These are phyloP conservation scores for Atlantisia rogersi DNA, from an alignment of 2,113 vertebrate genomes.

Conservation along the genomic window DNA sequence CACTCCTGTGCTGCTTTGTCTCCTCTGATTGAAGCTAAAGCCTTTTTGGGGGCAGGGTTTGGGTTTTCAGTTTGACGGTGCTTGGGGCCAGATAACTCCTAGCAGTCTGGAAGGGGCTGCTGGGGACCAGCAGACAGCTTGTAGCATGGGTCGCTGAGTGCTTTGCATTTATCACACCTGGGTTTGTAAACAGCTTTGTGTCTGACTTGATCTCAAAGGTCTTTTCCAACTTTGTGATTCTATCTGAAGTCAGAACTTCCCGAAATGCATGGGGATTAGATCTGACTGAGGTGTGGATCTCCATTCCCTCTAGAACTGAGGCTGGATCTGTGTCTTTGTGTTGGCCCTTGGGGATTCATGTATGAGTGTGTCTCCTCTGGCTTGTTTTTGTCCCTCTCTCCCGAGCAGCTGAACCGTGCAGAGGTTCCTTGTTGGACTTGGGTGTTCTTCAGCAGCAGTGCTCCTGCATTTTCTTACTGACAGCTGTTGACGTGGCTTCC, in stretches of 20 bases:
- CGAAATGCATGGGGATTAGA: not conserved
- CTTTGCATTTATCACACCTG: constrained; percentile 60
- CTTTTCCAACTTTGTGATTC: too few species aligned
- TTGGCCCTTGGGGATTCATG: not conserved
- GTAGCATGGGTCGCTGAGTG: constrained; percentile 12
- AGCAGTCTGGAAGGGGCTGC: not conserved
- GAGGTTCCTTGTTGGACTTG: not conserved
- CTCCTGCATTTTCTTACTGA: not conserved
- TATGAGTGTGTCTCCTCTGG: not conserved
- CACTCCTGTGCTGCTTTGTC: not conserved
- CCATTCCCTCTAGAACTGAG: not conserved
- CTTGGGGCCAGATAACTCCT: not conserved
- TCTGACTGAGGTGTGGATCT: too few species aligned
- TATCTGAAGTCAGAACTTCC: not conserved
- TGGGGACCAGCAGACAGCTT: not conserved
- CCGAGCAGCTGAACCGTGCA: not conserved
- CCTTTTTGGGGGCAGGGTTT: not conserved
- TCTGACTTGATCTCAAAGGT: not conserved
- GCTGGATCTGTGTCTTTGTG: not conserved
- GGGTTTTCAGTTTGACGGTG: constrained; percentile 14
- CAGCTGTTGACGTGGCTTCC: not conserved
- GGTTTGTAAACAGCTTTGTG: not conserved
- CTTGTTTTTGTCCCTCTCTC: not conserved
- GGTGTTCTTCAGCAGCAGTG: not conserved
- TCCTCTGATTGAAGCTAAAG: not conserved